These are phyloP conservation scores for Mimachlamys varia DNA, from an alignment of 2,888 invertebrate genomes.

Conservation along the genomic window DNA sequence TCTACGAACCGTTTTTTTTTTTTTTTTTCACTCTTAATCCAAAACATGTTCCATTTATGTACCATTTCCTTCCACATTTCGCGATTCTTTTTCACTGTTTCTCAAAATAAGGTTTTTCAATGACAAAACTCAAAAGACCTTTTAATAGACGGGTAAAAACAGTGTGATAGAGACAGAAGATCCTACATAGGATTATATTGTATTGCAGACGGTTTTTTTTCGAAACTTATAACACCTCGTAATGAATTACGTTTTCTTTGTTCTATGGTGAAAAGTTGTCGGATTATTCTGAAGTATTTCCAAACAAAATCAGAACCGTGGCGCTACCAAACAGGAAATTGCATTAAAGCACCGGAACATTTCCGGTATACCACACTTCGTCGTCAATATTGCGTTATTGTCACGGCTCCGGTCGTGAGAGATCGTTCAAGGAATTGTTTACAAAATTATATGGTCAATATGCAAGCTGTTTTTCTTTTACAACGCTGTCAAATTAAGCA, in stretches of 20 bases:
- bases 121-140: too few relatives aligned
- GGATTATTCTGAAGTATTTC: not conserved
- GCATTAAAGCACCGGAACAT: not conserved
- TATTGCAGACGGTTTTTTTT: not conserved
- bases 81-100: too few relatives aligned
- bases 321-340: slow-evolving; percentile 10
- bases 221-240: not conserved
- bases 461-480: slow-evolving; percentile 31
- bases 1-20: not conserved
- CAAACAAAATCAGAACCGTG: slow-evolving; percentile 28
- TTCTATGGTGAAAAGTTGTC: not conserved
- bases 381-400: not conserved
- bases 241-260: not conserved
- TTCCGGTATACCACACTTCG: not conserved
- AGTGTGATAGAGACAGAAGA: not conserved
- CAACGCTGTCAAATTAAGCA: slow-evolving; percentile 1
- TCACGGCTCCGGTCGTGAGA: not conserved
- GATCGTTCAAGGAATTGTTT: slow-evolving; percentile 4
- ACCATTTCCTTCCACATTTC: not conserved
- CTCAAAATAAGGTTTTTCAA: too few relatives aligned
- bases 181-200: not conserved
- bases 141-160: not conserved
- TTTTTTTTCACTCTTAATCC: not conserved
- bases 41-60: not conserved
- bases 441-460: not conserved